Conservation (phyloP, 1,140 invertebrate species). For the Bombus polaris region DNA sequence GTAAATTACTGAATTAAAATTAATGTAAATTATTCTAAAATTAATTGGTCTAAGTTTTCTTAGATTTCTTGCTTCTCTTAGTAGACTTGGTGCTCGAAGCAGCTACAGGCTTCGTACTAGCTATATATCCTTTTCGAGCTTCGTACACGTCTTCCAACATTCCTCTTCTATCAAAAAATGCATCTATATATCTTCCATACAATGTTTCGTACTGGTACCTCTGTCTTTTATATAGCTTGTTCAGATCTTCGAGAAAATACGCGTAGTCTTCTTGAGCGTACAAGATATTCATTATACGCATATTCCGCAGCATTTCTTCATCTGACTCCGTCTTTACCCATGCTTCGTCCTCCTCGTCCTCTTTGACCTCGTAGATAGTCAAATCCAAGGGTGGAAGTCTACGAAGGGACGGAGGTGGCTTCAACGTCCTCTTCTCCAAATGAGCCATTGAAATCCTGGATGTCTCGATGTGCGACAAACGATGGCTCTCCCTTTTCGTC, state of each 20-base stretch:
- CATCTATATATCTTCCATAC: slow-evolving; percentile 10
- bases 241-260: slow-evolving; percentile 38
- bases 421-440: slow-evolving; percentile 42
- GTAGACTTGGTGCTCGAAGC: neutral
- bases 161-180: slow-evolving; percentile 15
- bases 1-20: neutral
- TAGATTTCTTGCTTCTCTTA: slow-evolving; percentile 5
- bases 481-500: neutral
- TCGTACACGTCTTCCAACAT: slow-evolving; percentile 39
- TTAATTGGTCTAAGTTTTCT: neutral
- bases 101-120: neutral
- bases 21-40: neutral
- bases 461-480: too few species aligned
- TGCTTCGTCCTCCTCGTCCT: slow-evolving; percentile 39
- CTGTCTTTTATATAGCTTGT: slow-evolving; percentile 9
- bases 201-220: slow-evolving; percentile 7
- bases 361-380: slow-evolving; percentile 34
- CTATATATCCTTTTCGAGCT: slow-evolving; percentile 31
- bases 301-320: slow-evolving; percentile 53
- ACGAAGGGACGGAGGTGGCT: neutral
- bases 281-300: slow-evolving; percentile 21
- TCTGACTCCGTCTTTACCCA: slow-evolving; percentile 51
- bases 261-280: slow-evolving; percentile 40
- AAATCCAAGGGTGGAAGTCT: slow-evolving; percentile 55
- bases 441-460: neutral